A percentile compares a stretch with the other conserved stretches of the same genome.
Evolutionary conservation across 2,888 invertebrate genomes (phyloP).

Genomic region (Meteorus colon): DNA sequence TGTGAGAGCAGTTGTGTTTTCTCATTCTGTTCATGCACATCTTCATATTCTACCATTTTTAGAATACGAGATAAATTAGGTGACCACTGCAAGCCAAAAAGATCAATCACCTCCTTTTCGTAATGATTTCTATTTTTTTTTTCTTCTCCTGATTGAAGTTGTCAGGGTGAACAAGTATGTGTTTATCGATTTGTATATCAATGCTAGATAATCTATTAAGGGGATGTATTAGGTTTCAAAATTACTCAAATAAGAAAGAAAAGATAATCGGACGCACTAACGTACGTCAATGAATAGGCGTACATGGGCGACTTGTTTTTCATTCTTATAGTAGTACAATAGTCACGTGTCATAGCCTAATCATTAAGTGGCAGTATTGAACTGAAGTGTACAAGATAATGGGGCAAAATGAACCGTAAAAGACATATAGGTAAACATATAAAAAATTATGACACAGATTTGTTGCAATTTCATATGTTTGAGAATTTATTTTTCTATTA

Average conservation of each 20-base stretch:
- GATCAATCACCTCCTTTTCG: too few species aligned
- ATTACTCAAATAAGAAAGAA: conserved; percentile 45
- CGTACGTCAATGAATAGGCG: conserved; percentile 53
- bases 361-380: conserved; percentile 53
- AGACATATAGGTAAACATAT: neutral
- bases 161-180: neutral
- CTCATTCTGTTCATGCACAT: too few species aligned
- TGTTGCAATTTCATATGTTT: too few species aligned
- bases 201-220: neutral
- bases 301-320: conserved; percentile 35
- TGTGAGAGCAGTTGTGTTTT: neutral
- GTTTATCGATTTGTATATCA: neutral
- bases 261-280: conserved; percentile 40
- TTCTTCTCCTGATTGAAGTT: neutral
- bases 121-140: neutral
- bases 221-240: conserved; percentile 53
- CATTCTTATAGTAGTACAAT: conserved; percentile 51
- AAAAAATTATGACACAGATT: neutral
- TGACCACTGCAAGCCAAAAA: too few species aligned
- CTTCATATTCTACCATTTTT: too few species aligned
- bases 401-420: conserved; percentile 1
- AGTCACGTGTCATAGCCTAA: conserved; percentile 67
- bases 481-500: too few species aligned
- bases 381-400: neutral
- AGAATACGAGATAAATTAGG: too few species aligned